These are phyloP conservation scores for Scolopax rusticola DNA, from an alignment of 2,797 vertebrate genomes.

Conservation along the genomic window DNA sequence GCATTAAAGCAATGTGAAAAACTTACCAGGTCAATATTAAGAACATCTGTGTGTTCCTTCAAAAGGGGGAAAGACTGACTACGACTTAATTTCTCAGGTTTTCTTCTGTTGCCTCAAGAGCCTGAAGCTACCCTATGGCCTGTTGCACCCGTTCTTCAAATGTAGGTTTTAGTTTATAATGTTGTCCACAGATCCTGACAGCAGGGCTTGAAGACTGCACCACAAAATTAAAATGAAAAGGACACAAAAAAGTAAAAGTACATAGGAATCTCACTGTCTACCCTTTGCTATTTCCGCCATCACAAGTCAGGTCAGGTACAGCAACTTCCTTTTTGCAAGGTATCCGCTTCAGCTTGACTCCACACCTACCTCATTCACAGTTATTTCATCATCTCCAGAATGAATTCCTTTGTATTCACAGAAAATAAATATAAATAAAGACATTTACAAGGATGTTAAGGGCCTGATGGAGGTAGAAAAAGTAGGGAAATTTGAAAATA, in stretches of 20 bases:
- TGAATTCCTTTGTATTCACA: neutral
- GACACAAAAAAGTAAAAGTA: neutral
- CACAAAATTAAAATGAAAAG: constrained; percentile 38
- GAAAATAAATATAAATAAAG: constrained; percentile 17
- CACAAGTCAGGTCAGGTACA: neutral
- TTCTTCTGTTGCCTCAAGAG: neutral
- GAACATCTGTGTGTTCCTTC: constrained; percentile 10
- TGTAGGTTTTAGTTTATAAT: constrained; percentile 28
- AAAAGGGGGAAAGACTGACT: neutral
- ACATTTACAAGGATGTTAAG: neutral
- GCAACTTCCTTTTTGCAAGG: constrained; percentile 36
- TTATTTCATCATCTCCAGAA: constrained; percentile 25
- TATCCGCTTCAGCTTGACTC: neutral
- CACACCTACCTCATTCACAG: neutral
- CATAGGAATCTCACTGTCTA: neutral
- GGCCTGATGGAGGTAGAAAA: neutral
- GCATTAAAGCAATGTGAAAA: neutral
- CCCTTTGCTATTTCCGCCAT: neutral
- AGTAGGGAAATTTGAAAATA: constrained; percentile 16
- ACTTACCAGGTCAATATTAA: neutral
- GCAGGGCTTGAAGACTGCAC: neutral
- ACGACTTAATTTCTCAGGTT: neutral
- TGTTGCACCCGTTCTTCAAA: neutral
- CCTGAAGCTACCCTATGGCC: neutral
- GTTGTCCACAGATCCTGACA: neutral